These are phyloP conservation scores for Xenus cinereus DNA, from an alignment of 2,113 vertebrate genomes.

Conservation along the genomic window DNA sequence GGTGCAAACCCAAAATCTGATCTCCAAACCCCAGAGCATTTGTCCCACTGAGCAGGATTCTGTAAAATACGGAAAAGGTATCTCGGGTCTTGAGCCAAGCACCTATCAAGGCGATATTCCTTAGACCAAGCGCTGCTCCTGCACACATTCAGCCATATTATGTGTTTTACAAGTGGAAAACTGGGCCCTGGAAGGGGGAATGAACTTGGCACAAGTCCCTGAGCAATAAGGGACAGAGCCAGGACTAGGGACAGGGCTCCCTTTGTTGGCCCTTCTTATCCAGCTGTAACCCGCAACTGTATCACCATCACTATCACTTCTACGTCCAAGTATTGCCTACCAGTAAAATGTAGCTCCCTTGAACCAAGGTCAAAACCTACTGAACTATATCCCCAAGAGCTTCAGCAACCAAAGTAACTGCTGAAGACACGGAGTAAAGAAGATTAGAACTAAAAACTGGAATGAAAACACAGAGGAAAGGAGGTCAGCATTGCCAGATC, in stretches of 20 bases:
- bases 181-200: neutral
- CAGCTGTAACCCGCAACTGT: neutral
- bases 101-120: neutral
- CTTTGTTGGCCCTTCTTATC: neutral
- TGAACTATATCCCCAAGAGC: neutral
- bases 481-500: neutral
- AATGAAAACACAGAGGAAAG: neutral
- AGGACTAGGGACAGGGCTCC: neutral
- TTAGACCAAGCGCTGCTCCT: neutral
- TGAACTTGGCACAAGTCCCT: neutral
- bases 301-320: fast-evolving
- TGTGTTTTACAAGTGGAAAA: neutral
- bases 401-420: neutral
- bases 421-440: neutral
- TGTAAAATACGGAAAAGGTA: neutral
- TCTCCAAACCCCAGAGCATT: neutral
- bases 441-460: neutral
- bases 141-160: neutral
- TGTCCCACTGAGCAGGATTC: neutral
- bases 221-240: neutral
- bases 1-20: neutral
- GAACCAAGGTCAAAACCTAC: neutral
- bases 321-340: neutral
- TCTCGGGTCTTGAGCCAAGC: neutral
- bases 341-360: neutral